A percentile compares a stretch with the other conserved stretches of the same genome.
These are phyloP conservation scores for Poeciliopsis infans DNA, from an alignment of 2,797 vertebrate genomes.

Conservation along the genomic window DNA sequence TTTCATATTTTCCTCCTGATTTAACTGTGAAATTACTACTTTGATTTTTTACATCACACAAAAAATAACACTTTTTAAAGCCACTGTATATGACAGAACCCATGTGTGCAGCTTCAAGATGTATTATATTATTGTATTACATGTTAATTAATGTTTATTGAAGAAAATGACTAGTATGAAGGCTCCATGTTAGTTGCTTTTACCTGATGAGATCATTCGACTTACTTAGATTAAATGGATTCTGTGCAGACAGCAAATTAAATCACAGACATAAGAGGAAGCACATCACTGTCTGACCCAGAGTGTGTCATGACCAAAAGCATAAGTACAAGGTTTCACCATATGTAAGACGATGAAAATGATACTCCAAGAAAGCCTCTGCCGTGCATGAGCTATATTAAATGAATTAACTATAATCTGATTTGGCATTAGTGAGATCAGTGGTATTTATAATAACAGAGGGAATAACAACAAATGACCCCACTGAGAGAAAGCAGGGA, in stretches of 20 bases:
- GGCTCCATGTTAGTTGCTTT: conserved; percentile 5
- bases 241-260: conserved; percentile 35
- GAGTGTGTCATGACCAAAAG: conserved; percentile 35
- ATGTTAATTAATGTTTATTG: conserved; percentile 14
- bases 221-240: conserved; percentile 23
- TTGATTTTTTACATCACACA: neutral
- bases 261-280: conserved; percentile 37
- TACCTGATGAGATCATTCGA: conserved; percentile 29
- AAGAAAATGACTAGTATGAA: conserved; percentile 25
- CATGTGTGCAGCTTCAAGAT: neutral
- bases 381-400: conserved; percentile 19
- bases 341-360: conserved; percentile 49
- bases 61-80: neutral
- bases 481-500: conserved; percentile 5
- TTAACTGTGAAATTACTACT: neutral
- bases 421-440: conserved; percentile 43
- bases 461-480: conserved; percentile 6
- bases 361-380: conserved; percentile 30
- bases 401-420: conserved; percentile 40
- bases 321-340: conserved; percentile 42
- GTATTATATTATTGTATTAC: neutral
- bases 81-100: neutral
- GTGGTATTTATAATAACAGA: conserved; percentile 34
- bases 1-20: neutral
- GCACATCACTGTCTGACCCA: conserved; percentile 44